These are phyloP conservation scores for Euleptes europaea DNA, from an alignment of 2,113 vertebrate genomes.

Conservation along the genomic window DNA sequence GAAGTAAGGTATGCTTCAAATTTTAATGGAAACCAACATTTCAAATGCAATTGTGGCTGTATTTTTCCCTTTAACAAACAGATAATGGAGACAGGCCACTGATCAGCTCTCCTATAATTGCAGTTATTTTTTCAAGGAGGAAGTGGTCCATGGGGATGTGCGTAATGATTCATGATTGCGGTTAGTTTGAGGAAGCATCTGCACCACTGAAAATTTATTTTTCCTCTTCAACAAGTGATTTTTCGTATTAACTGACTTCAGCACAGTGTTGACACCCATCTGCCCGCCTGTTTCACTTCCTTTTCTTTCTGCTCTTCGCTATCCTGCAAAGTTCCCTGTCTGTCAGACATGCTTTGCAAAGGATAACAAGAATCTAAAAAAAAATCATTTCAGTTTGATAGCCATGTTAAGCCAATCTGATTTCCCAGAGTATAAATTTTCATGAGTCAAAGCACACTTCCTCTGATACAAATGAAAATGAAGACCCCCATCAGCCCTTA, in stretches of 20 bases:
- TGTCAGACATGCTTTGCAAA: not conserved
- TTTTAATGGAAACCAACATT: not conserved
- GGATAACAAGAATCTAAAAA: too few relatives aligned
- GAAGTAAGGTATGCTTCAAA: not conserved
- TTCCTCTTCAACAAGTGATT: not conserved
- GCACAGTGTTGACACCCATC: not conserved
- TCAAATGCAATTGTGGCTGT: too few relatives aligned
- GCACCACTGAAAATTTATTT: not conserved
- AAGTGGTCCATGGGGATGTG: not conserved
- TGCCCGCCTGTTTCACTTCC: not conserved
- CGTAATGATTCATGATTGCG: too few relatives aligned
- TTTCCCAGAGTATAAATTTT: too few relatives aligned
- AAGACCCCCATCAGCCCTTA: too few relatives aligned
- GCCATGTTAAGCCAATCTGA: too few relatives aligned
- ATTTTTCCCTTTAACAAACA: not conserved
- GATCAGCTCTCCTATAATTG: not conserved
- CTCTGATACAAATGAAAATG: too few relatives aligned
- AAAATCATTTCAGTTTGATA: too few relatives aligned
- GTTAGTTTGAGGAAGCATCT: not conserved
- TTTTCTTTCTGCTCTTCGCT: not conserved
- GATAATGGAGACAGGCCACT: not conserved
- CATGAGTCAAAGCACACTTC: too few relatives aligned
- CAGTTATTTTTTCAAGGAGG: not conserved
- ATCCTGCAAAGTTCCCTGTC: not conserved
- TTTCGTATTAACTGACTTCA: not conserved